Base-by-base conservation (phyloP, 2,797 vertebrate genomes). In the Nothura maculosa region DNA sequence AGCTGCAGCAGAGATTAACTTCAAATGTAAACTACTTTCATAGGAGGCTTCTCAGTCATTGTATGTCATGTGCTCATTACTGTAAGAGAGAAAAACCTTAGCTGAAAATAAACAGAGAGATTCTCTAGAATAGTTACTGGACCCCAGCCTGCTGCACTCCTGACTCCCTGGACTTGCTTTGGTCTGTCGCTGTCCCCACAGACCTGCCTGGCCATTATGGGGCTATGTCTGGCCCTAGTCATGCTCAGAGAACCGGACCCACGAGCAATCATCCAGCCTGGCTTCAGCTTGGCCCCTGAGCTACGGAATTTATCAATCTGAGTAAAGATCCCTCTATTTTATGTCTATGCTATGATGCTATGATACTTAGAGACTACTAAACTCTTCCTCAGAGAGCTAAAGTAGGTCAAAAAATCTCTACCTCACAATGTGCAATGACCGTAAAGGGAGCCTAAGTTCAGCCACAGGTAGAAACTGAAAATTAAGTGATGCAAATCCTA, bases 131-230 rank as follows among this genome's bases (percentile, higher is more conserved):
- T 62, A 80, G 52, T 57, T 4, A 54, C 22, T 60, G 28, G 27
- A 62, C 21, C 18, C 4, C 13, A 20, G 43, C 3, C 10, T 1
- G 0, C 10, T 1, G 0, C 0, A 3, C 24, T 16, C 21, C 18
- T 22, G 27, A 3, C 36, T 52, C 73, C 50, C 19, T 21, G 40
- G 27, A 24, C 10, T 60, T 45, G 24, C 8, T 13, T 50, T 61
- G 8, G 34, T 16, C 54, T 25, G 50, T 21, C 7, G 32, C 34
- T 21, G 0, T 11, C 4, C 13, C 47, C 54, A 66, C 19, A 2
- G 18, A 36, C 11, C 17, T 32, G 6, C 16, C n/a, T 3, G 0
- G 3, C 17, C 28, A 54, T 54, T 28, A 12, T 6, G 17, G 52
- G 52, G 52, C 52, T 10, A 30, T 54, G 27, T 54, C 52, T 54